phyloP scores from a whole-genome alignment of 1,140 invertebrate genomes.

The Leptopilina clavipes region DNA sequence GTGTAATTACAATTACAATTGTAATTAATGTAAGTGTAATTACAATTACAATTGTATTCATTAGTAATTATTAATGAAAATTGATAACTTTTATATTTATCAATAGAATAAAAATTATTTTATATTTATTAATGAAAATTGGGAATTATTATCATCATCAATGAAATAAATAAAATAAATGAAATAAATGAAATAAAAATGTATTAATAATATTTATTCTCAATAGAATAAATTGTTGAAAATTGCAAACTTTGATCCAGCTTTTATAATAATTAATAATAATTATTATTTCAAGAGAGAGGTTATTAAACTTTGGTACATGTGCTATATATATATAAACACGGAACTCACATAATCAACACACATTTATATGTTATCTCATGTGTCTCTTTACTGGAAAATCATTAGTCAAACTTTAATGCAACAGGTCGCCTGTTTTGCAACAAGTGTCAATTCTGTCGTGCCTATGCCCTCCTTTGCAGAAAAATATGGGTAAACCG shows the following conservation, averaged over 20 bases:
- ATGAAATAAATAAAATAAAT: too few species aligned
- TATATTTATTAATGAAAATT: too few species aligned
- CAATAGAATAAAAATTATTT: too few species aligned
- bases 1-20: too few species aligned
- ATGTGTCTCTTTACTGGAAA: conserved; percentile 12
- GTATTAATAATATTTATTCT: too few species aligned
- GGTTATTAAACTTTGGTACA: conserved; percentile 12
- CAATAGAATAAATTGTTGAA: too few species aligned
- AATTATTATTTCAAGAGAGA: not conserved
- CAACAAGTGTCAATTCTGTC: conserved; percentile 12
- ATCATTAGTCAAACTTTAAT: conserved; percentile 8
- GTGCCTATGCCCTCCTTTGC: not conserved
- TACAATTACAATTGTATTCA: too few species aligned
- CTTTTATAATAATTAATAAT: not conserved
- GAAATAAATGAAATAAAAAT: too few species aligned
- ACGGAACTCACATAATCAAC: conserved; percentile 17
- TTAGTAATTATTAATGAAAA: too few species aligned
- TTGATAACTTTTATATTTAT: too few species aligned
- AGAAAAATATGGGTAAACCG: conserved; percentile 26
- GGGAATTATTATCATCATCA: too few species aligned
- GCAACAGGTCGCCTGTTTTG: conserved; percentile 13
- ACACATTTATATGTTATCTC: not conserved
- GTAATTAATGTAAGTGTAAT: too few species aligned
- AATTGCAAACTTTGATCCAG: not conserved
- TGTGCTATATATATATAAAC: conserved; percentile 11